Conservation (phyloP, 2,888 invertebrate genomes). For the Philhelius pedissequus region DNA sequence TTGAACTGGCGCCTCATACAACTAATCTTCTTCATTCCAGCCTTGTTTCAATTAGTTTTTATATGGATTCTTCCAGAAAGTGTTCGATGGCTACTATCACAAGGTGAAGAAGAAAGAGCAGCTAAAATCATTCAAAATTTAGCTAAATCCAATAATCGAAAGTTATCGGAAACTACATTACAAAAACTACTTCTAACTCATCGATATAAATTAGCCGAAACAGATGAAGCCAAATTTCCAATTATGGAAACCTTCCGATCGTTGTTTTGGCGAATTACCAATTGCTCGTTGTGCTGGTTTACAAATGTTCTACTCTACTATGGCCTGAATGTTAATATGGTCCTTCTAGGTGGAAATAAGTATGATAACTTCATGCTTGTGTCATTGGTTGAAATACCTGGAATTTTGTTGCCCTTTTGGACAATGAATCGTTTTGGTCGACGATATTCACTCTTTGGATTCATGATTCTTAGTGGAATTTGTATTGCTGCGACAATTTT, state of each 20-base stretch:
- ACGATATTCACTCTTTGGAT: slow-evolving; percentile 82
- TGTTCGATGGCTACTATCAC: slow-evolving; percentile 86
- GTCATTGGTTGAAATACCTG: slow-evolving; percentile 85
- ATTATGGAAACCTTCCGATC: slow-evolving; percentile 75
- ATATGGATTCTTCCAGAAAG: slow-evolving; percentile 86
- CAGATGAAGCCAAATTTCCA: slow-evolving; percentile 74
- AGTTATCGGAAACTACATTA: slow-evolving; percentile 80
- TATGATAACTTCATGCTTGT: slow-evolving; percentile 86
- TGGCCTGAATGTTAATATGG: slow-evolving; percentile 88
- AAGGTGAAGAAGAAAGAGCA: slow-evolving; percentile 81
- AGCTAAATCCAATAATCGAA: slow-evolving; percentile 83
- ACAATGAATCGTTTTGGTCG: slow-evolving; percentile 84
- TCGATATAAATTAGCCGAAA: slow-evolving; percentile 72
- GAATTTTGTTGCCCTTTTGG: slow-evolving; percentile 83
- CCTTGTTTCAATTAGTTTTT: slow-evolving; percentile 84
- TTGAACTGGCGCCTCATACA: slow-evolving; percentile 86
- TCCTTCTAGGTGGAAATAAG: slow-evolving; percentile 85
- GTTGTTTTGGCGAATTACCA: slow-evolving; percentile 78
- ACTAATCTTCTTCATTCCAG: slow-evolving; percentile 83
- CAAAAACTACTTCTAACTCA: slow-evolving; percentile 74
- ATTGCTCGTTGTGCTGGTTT: slow-evolving; percentile 89
- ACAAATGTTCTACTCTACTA: slow-evolving; percentile 89
- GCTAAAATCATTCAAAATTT: slow-evolving; percentile 82
- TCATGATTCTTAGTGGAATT: slow-evolving; percentile 82
- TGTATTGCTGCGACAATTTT: slow-evolving; percentile 76